A percentile compares a stretch with the other conserved stretches of the same genome.
These are phyloP conservation scores for Anorthoa munda DNA, from an alignment of 2,888 invertebrate genomes.

Conservation along the genomic window DNA sequence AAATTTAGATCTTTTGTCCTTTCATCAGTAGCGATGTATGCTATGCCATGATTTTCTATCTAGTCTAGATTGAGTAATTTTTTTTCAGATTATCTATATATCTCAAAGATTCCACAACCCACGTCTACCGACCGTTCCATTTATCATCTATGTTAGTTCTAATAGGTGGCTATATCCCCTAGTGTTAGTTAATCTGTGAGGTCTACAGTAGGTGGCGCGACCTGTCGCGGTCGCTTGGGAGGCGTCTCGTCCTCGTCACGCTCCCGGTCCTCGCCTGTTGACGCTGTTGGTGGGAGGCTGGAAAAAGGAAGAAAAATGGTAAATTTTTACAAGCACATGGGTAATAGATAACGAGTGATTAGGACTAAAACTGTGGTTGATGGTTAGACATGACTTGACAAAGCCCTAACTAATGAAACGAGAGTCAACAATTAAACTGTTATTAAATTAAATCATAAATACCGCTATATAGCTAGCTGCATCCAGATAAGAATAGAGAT, in stretches of 20 bases:
- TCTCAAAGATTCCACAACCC: conserved; percentile 50
- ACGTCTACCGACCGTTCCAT: conserved; percentile 14
- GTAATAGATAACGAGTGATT: neutral
- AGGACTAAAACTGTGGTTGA: neutral
- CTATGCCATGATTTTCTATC: too few relatives aligned
- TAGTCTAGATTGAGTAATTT: too few relatives aligned
- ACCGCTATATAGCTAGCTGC: too few relatives aligned
- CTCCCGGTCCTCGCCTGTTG: conserved; percentile 80
- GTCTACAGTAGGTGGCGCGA: conserved; percentile 82
- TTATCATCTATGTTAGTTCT: conserved; percentile 51
- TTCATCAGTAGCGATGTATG: too few relatives aligned
- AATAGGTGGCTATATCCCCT: conserved; percentile 59
- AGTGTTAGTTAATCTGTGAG: conserved; percentile 79
- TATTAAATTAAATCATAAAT: too few relatives aligned
- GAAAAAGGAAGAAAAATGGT: conserved; percentile 50
- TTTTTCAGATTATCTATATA: neutral
- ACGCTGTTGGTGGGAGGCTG: conserved; percentile 83
- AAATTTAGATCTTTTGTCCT: too few relatives aligned
- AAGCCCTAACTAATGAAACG: too few relatives aligned
- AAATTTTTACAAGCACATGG: neutral
- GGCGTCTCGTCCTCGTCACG: conserved; percentile 85
- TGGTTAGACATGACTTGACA: too few relatives aligned
- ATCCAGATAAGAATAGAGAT: too few relatives aligned
- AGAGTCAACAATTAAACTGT: too few relatives aligned
- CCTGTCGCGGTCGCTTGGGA: conserved; percentile 89